These are phyloP conservation scores for Chiloscyllium punctatum DNA, from an alignment of 2,797 vertebrate species.

Conservation along the genomic window DNA sequence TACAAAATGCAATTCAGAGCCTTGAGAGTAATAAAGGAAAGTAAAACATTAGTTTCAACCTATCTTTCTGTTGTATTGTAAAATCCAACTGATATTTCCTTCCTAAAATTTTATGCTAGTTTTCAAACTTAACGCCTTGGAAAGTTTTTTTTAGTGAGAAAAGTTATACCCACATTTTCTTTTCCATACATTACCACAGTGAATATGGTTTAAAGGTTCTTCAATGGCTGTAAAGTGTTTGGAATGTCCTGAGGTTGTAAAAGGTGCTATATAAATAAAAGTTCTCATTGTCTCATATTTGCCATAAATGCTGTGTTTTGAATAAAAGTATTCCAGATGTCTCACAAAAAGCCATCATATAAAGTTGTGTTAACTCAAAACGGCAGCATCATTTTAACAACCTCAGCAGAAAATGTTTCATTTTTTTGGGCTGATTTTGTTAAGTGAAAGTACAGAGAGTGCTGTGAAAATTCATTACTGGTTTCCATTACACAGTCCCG, in stretches of 20 bases:
- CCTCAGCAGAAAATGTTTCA: neutral
- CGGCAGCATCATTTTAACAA: neutral
- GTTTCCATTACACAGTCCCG: conserved; percentile 11
- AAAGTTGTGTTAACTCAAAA: neutral
- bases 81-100: neutral
- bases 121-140: neutral
- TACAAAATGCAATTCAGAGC: neutral
- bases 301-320: neutral
- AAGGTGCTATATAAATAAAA: neutral
- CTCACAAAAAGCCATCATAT: neutral
- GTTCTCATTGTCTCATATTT: neutral
- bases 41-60: neutral
- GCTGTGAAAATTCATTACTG: conserved; percentile 18
- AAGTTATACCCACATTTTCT: neutral
- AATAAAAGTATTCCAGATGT: neutral
- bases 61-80: neutral
- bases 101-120: neutral
- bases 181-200: neutral
- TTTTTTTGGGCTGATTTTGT: neutral
- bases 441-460: neutral
- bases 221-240: neutral
- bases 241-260: neutral
- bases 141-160: neutral
- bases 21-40: neutral
- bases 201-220: neutral